phyloP scores from a whole-genome alignment of 2,113 vertebrate species.

The Oryzias curvinotus region DNA sequence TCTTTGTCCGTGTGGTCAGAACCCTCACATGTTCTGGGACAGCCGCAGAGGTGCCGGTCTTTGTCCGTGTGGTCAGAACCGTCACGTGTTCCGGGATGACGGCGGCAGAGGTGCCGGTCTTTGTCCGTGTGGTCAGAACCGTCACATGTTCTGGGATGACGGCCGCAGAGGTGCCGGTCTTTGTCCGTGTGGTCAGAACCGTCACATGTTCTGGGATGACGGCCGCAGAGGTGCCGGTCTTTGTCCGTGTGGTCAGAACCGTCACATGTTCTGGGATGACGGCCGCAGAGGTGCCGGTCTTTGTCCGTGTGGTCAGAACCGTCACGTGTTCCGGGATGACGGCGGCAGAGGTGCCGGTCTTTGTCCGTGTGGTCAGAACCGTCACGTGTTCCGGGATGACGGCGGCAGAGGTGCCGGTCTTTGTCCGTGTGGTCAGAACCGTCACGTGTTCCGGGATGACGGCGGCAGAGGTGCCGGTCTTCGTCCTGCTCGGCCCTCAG shows the following conservation, averaged over 20 bases:
- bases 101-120: not conserved
- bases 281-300: not conserved
- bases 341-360: too few relatives aligned
- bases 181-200: slow-evolving; percentile 51
- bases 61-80: slow-evolving; percentile 51
- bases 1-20: slow-evolving; percentile 53
- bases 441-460: too few relatives aligned
- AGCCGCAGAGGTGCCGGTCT: not conserved
- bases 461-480: not conserved
- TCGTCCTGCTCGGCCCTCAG: slow-evolving; percentile 56
- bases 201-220: too few relatives aligned
- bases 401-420: not conserved
- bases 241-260: slow-evolving; percentile 52
- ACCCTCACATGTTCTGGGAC: too few relatives aligned
- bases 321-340: too few relatives aligned
- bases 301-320: slow-evolving; percentile 38
- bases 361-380: too few relatives aligned
- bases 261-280: too few relatives aligned
- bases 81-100: too few relatives aligned
- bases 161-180: not conserved
- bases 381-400: too few relatives aligned
- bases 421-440: slow-evolving; percentile 1
- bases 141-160: too few relatives aligned
- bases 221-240: not conserved
- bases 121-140: slow-evolving; percentile 51